Evolutionary conservation across 1,140 invertebrate genomes (phyloP), one percentile per base, ranked within the genome.

Genomic region (Acromyrmex heyeri): DNA sequence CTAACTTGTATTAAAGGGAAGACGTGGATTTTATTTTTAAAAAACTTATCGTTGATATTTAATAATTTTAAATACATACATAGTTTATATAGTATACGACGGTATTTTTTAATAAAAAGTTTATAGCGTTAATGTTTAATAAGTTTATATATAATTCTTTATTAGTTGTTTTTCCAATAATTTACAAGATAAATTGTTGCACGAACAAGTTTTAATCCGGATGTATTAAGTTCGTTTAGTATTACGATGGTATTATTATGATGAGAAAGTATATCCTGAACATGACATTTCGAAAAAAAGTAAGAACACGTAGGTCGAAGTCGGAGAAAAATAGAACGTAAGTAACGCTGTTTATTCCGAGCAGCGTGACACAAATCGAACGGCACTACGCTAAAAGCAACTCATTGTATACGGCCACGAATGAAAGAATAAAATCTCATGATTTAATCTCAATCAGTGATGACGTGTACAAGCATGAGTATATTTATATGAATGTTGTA

Each of bases 251-350:
- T 76, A 77, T 64, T 77, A 55, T 79, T 67, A 53, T 27, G 18
- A 53, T 27, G 76, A 30, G 24, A 53, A 7, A 24, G 18, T 67
- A 70, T 61, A 81, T 81, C 34, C 34, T 30, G 64, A 55, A 81
- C 48, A 24, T 57, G 30, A 81, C 48, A 70, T 81, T 81, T 57
- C 18, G 30, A 48, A 81, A 81, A 65, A 53, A 30, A 14, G 50
- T 57, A 57, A 70, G 34, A 81, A 81, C 65, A 81, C 78, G 78
- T 81, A 81, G 65, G 78, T 81, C 34, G 78, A 70, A 81, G 65
- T 81, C 64, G 48, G 65, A 44, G 65, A 57, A 81, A 69, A 81
- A 81, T 81, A 81, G 78, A 81, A 72, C 78, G 34, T 44, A 44
- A 72, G 48, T 70, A 16, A 81, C 65, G 65, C 69, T 81, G 78